These are phyloP conservation scores for Bemisia tabaci DNA, from an alignment of 1,140 invertebrate species.

Conservation along the genomic window DNA sequence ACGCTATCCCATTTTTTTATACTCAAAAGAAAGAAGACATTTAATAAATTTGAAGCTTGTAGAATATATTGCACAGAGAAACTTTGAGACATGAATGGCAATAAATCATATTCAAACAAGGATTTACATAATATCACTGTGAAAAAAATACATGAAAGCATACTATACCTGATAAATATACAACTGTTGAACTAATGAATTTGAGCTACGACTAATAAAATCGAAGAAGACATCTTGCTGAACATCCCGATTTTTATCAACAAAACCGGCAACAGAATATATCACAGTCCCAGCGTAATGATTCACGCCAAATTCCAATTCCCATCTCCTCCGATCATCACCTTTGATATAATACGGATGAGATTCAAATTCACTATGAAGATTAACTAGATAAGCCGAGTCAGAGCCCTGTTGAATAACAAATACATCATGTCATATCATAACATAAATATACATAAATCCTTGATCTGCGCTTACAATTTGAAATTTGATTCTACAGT, in stretches of 20 bases:
- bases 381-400: slow-evolving; percentile 73
- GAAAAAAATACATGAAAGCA: too few relatives aligned
- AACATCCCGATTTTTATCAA: slow-evolving; percentile 92
- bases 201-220: slow-evolving; percentile 71
- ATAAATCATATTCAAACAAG: too few relatives aligned
- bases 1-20: too few relatives aligned
- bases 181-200: slow-evolving; percentile 79
- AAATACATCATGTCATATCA: too few relatives aligned
- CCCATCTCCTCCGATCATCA: slow-evolving; percentile 72
- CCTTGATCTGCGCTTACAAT: too few relatives aligned
- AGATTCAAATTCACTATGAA: slow-evolving; percentile 75
- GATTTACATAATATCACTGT: too few relatives aligned
- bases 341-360: slow-evolving; percentile 81
- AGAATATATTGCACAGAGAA: too few relatives aligned
- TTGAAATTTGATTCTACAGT: too few relatives aligned
- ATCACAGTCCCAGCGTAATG: slow-evolving; percentile 93
- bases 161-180: slow-evolving; percentile 66
- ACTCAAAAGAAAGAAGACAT: too few relatives aligned
- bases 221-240: slow-evolving; percentile 93
- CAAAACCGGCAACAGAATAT: slow-evolving; percentile 84
- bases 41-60: too few relatives aligned
- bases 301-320: slow-evolving; percentile 76
- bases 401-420: slow-evolving; percentile 52
- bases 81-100: too few relatives aligned
- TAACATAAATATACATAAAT: too few relatives aligned